These are phyloP conservation scores for Hydrotaea diabolus DNA, from an alignment of 2,888 invertebrate species.

Conservation along the genomic window DNA sequence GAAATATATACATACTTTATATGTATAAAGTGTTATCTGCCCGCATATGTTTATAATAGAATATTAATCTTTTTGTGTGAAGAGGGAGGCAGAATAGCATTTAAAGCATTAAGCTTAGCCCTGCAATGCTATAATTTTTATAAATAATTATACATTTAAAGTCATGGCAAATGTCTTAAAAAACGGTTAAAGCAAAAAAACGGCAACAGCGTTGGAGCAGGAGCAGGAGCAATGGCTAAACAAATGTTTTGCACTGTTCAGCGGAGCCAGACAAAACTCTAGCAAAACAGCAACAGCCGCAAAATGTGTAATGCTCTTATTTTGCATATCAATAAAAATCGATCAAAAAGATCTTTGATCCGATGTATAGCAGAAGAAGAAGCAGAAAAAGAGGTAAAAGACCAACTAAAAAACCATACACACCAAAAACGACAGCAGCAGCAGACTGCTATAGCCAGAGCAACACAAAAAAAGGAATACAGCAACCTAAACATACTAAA, in stretches of 20 bases:
- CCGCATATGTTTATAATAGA: conserved; percentile 19
- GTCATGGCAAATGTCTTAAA: conserved; percentile 13
- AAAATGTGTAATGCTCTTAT: conserved; percentile 50
- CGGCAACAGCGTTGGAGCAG: conserved; percentile 36
- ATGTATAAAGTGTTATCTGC: neutral
- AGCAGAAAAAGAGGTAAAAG: neutral
- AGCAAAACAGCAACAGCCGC: neutral
- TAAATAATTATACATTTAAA: conserved; percentile 51
- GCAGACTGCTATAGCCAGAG: neutral
- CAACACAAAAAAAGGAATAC: neutral
- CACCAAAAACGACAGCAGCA: too few species aligned
- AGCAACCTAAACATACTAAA: neutral
- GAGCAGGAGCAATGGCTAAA: conserved; percentile 1
- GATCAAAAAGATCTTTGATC: conserved; percentile 63
- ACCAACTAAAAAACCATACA: neutral
- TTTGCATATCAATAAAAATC: conserved; percentile 67
- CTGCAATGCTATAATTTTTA: conserved; percentile 28
- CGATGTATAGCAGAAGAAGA: conserved; percentile 1
- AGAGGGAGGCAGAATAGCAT: neutral
- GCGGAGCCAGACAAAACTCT: neutral
- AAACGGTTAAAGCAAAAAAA: conserved; percentile 42
- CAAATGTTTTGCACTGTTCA: conserved; percentile 4
- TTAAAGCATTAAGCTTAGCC: conserved; percentile 4
- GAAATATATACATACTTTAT: too few species aligned
- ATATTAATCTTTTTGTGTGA: conserved; percentile 8